These are phyloP conservation scores for Drosophila tsacasi DNA, from an alignment of 1,140 invertebrate species.

Conservation along the genomic window DNA sequence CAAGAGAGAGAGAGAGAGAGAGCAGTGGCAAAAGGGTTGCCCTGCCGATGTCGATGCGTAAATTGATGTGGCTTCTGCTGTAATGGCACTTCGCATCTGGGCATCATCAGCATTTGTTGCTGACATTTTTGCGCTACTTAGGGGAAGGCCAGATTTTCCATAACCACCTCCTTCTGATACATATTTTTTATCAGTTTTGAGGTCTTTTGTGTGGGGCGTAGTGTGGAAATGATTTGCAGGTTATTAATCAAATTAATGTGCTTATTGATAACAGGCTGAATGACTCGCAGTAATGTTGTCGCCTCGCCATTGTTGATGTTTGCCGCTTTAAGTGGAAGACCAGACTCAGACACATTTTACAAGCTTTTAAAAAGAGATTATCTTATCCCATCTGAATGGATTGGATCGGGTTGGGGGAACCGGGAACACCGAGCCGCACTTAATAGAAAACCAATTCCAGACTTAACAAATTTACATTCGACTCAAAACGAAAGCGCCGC, in stretches of 20 bases:
- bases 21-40: conserved; percentile 74
- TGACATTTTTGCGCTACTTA: conserved; percentile 80
- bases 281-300: conserved; percentile 50
- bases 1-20: no score
- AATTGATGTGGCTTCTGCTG: conserved; percentile 77
- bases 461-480: conserved; percentile 58
- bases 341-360: conserved; percentile 59
- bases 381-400: conserved; percentile 68
- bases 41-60: conserved; percentile 73
- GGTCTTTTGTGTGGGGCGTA: conserved; percentile 63
- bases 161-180: neutral
- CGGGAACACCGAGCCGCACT: conserved; percentile 69
- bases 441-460: conserved; percentile 68
- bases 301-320: conserved; percentile 49
- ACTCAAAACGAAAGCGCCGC: conserved; percentile 66
- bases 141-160: conserved; percentile 37
- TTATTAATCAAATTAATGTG: conserved; percentile 85
- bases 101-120: conserved; percentile 81
- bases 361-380: conserved; percentile 74
- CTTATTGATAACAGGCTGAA: conserved; percentile 77
- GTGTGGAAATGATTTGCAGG: conserved; percentile 84
- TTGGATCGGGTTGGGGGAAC: conserved; percentile 12
- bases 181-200: conserved; percentile 57
- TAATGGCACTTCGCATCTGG: conserved; percentile 77
- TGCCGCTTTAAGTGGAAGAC: conserved; percentile 50